Percentiles rank a stretch among this genome's conserved stretches.
These are phyloP conservation scores for Dasypogon diadema DNA, from an alignment of 2,888 invertebrate species.

Conservation along the genomic window DNA sequence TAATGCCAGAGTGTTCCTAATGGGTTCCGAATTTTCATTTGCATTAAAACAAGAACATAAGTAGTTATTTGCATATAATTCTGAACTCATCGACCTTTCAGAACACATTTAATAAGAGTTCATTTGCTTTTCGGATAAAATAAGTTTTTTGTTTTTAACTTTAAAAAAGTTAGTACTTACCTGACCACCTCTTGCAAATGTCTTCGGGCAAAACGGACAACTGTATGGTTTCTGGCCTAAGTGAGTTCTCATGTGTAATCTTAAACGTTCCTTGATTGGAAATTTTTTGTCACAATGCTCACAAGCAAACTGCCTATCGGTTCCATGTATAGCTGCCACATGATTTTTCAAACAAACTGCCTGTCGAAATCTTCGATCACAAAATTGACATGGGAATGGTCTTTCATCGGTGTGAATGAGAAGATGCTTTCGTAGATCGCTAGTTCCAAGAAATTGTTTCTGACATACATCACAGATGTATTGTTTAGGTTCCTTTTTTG, in stretches of 20 bases:
- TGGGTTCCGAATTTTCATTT: no score
- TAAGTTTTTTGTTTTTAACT: no score
- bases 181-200: slow-evolving; percentile 80
- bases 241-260: slow-evolving; percentile 80
- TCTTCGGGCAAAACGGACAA: slow-evolving; percentile 75
- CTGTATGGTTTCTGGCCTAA: slow-evolving; percentile 78
- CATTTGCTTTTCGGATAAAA: no score
- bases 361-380: slow-evolving; percentile 75
- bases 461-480: slow-evolving; percentile 75
- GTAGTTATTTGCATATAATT: no score
- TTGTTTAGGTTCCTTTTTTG: slow-evolving; percentile 65
- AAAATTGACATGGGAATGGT: slow-evolving; percentile 74
- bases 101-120: no score
- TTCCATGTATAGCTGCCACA: slow-evolving; percentile 65
- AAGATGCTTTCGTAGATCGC: slow-evolving; percentile 77
- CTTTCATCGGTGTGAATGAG: slow-evolving; percentile 76
- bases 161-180: slow-evolving; percentile 65
- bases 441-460: slow-evolving; percentile 75
- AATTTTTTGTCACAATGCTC: slow-evolving; percentile 82
- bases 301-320: slow-evolving; percentile 73
- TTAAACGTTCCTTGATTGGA: slow-evolving; percentile 80
- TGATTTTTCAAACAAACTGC: slow-evolving; percentile 77
- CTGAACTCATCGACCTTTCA: no score
- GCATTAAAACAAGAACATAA: no score
- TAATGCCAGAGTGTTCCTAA: no score